Percentiles rank a stretch among this genome's conserved stretches.
These are phyloP conservation scores for Cyprinodon variegatus DNA, from an alignment of 2,113 vertebrate genomes.

Conservation along the genomic window DNA sequence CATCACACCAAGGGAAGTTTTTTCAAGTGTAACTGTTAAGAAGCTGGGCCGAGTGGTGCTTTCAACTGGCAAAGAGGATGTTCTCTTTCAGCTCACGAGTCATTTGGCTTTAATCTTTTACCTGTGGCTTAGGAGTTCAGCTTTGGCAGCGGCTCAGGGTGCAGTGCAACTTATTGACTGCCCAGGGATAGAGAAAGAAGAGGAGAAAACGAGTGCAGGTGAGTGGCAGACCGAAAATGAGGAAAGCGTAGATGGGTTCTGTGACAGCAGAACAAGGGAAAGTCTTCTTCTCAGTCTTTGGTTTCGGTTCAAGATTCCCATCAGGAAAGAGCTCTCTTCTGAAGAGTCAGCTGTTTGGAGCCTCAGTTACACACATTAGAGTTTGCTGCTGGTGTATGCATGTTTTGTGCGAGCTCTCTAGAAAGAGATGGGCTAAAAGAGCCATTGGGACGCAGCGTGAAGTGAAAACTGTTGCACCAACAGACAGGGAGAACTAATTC, in stretches of 20 bases:
- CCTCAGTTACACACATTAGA: conserved; percentile 37
- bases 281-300: conserved; percentile 52
- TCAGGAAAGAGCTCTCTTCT: conserved; percentile 43
- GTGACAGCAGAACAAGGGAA: conserved; percentile 41
- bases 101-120: conserved; percentile 58
- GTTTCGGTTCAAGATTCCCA: conserved; percentile 49
- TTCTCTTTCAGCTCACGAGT: conserved; percentile 55
- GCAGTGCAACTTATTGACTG: conserved; percentile 51
- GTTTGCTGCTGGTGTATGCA: conserved; percentile 20
- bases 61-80: conserved; percentile 47
- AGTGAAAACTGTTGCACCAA: conserved; percentile 59
- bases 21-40: conserved; percentile 47
- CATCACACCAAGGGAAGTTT: conserved; percentile 21
- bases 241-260: conserved; percentile 11
- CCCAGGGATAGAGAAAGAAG: conserved; percentile 4
- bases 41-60: conserved; percentile 5
- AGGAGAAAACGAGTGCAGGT: conserved; percentile 2
- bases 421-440: conserved; percentile 26
- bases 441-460: conserved; percentile 59
- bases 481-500: conserved; percentile 37
- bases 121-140: conserved; percentile 55
- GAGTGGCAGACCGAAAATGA: conserved; percentile 22
- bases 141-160: conserved; percentile 39
- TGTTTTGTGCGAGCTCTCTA: conserved; percentile 26
- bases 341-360: conserved; percentile 55